These are phyloP conservation scores for Mus spicilegus DNA, from an alignment of 2,113 vertebrate genomes.

Conservation along the genomic window DNA sequence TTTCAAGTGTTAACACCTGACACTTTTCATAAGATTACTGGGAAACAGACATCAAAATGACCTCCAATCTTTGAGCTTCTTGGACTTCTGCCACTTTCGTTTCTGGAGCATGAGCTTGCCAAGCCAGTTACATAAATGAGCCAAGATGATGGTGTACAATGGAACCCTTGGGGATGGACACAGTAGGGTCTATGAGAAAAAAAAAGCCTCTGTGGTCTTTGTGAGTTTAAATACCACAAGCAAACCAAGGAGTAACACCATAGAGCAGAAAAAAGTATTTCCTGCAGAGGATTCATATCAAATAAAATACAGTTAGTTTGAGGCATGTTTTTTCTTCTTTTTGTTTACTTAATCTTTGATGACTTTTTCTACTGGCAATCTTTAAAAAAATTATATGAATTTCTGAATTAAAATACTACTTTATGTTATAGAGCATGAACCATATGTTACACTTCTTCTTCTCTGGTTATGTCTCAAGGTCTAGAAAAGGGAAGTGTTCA, in stretches of 20 bases:
- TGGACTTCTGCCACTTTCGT: conserved; percentile 54
- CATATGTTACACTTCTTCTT: neutral
- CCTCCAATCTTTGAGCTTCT: conserved; percentile 38
- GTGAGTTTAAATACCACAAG: conserved; percentile 57
- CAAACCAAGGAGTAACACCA: conserved; percentile 7
- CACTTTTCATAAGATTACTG: conserved; percentile 55
- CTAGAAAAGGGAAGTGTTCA: neutral
- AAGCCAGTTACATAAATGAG: conserved; percentile 48
- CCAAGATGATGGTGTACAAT: conserved; percentile 19
- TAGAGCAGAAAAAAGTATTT: neutral
- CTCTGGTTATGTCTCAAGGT: neutral
- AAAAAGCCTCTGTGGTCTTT: neutral
- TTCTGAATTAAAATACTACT: conserved; percentile 34
- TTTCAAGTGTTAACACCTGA: conserved; percentile 51
- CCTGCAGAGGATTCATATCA: neutral
- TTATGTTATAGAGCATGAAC: neutral
- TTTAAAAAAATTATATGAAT: conserved; percentile 50
- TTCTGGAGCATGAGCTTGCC: conserved; percentile 48
- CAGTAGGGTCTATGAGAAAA: neutral
- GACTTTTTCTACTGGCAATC: conserved; percentile 22
- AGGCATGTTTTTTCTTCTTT: neutral
- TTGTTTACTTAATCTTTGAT: neutral
- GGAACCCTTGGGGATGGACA: conserved; percentile 25
- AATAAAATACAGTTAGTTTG: conserved; percentile 37
- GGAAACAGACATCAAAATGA: conserved; percentile 57